phyloP scores from a whole-genome alignment of 2,797 vertebrate genomes.

The Coendou prehensilis region DNA sequence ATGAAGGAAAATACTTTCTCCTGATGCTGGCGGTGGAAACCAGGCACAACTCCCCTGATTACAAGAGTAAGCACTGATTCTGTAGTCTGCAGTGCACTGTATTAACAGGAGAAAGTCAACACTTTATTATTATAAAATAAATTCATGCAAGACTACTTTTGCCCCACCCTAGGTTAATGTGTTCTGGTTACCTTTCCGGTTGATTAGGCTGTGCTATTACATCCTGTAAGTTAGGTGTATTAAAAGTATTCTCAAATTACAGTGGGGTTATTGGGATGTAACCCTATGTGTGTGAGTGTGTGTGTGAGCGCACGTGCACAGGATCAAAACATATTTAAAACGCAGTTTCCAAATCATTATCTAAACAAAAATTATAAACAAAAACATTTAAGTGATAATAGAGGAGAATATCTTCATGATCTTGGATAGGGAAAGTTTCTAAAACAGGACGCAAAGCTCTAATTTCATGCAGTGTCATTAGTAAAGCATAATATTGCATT shows the following conservation, averaged over 20 bases:
- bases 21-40: background rate
- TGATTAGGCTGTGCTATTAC: background rate
- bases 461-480: background rate
- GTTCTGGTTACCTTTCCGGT: background rate
- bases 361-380: background rate
- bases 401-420: background rate
- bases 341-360: background rate
- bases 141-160: background rate
- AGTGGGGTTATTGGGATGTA: background rate
- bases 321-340: background rate
- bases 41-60: background rate
- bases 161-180: background rate
- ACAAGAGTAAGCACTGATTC: too few relatives aligned
- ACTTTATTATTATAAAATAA: background rate
- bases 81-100: background rate
- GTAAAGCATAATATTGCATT: background rate
- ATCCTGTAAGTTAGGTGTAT: background rate
- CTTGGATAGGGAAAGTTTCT: background rate
- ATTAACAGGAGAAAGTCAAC: background rate
- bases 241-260: background rate
- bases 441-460: background rate
- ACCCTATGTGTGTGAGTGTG: background rate
- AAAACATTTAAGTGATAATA: background rate
- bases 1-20: background rate
- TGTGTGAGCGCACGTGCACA: too few relatives aligned